These are phyloP conservation scores for Lampris megalopsis DNA, from an alignment of 2,113 vertebrate genomes.

Conservation along the genomic window DNA sequence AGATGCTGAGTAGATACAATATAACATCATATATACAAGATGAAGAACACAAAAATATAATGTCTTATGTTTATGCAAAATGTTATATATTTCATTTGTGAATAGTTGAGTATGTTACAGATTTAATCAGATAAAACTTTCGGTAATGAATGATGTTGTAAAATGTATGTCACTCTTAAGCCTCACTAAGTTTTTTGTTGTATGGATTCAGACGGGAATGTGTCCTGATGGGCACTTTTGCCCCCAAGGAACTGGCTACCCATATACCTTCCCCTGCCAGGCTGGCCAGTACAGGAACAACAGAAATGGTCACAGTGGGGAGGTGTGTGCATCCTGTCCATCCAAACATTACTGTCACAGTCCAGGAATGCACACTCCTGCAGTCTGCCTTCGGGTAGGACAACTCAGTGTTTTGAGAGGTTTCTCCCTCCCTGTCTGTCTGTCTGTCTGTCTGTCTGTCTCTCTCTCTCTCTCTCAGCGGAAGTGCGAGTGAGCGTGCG, in stretches of 20 bases:
- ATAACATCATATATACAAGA: background rate
- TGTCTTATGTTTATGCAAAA: too few species aligned
- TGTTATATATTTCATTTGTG: background rate
- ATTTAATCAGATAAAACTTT: background rate
- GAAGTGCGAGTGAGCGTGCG: too few species aligned
- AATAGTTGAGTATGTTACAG: background rate
- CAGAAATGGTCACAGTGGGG: constrained; percentile 72
- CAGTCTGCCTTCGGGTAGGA: constrained; percentile 83
- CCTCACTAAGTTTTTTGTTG: constrained; percentile 20
- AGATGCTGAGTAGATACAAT: constrained; percentile 44
- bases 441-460: background rate
- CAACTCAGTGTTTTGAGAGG: background rate
- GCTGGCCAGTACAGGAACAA: constrained; percentile 85
- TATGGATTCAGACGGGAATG: constrained; percentile 81
- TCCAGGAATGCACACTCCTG: constrained; percentile 79
- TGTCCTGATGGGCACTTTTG: constrained; percentile 89
- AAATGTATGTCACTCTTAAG: background rate
- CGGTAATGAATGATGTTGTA: too few species aligned
- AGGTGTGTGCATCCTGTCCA: constrained; percentile 81
- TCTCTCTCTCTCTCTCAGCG: background rate
- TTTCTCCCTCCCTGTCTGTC: background rate
- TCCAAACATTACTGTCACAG: constrained; percentile 83
- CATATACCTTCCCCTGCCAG: constrained; percentile 85
- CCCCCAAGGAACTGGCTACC: constrained; percentile 86
- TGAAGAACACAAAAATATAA: background rate